These are phyloP conservation scores for Rostratula benghalensis DNA, from an alignment of 2,113 vertebrate genomes.

Conservation along the genomic window DNA sequence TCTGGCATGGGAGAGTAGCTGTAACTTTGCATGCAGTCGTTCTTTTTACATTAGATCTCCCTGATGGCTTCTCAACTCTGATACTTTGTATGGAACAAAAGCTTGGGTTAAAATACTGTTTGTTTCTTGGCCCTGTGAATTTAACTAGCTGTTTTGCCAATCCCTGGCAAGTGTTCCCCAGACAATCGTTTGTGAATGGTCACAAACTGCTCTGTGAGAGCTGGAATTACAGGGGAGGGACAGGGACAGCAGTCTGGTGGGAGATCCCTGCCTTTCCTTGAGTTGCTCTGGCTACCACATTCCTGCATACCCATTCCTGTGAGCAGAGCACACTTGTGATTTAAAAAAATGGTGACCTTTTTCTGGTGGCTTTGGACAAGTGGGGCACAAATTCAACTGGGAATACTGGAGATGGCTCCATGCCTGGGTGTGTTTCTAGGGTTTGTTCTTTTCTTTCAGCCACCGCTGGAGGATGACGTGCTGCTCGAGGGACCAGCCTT, in stretches of 20 bases:
- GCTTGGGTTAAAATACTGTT: background rate
- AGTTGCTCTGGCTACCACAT: accelerated
- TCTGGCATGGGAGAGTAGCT: accelerated
- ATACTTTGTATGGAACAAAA: background rate
- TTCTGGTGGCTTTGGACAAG: background rate
- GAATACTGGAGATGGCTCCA: background rate
- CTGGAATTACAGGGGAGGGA: background rate
- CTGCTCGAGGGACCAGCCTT: slow-evolving; percentile 87
- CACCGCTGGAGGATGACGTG: slow-evolving; percentile 86
- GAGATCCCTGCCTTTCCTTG: background rate
- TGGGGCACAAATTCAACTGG: background rate
- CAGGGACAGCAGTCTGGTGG: accelerated
- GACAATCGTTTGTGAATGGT: background rate
- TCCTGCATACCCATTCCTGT: background rate
- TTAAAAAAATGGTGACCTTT: background rate
- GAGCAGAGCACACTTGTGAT: background rate
- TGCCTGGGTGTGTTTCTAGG: background rate
- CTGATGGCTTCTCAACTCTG: background rate
- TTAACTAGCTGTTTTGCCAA: background rate
- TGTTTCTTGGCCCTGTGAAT: background rate
- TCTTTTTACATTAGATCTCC: background rate
- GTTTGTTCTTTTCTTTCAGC: slow-evolving; percentile 74
- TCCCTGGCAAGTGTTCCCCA: background rate
- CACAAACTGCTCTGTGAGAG: accelerated
- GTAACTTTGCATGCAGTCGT: background rate